Evolutionary conservation across 2,888 invertebrate genomes (phyloP).

Genomic region (Pomacea canaliculata): DNA sequence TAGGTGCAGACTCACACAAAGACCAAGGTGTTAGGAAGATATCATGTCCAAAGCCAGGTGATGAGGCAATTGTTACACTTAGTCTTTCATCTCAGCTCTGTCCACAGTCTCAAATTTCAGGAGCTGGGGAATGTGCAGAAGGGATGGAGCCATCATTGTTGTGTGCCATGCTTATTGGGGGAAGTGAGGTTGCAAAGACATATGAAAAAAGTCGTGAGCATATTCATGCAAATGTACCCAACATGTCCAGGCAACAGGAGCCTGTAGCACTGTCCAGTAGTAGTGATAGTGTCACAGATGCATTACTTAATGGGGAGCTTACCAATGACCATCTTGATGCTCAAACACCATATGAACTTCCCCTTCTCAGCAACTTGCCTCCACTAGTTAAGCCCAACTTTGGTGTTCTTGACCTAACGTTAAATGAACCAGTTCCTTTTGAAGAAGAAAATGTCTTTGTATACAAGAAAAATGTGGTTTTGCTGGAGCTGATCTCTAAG

Average conservation of each 20-base stretch:
- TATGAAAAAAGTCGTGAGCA: conserved; percentile 28
- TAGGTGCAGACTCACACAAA: not conserved
- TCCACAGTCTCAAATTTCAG: not conserved
- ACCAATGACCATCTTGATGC: not conserved
- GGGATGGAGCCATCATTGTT: conserved; percentile 21
- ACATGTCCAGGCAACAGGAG: not conserved
- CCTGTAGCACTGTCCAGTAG: conserved; percentile 1
- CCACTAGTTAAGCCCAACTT: conserved; percentile 3
- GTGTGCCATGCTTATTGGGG: conserved; percentile 37
- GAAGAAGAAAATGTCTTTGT: not conserved
- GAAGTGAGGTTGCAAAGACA: conserved; percentile 31
- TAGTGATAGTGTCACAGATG: not conserved
- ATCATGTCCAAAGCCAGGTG: not conserved
- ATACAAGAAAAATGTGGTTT: not conserved
- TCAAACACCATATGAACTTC: conserved; percentile 11
- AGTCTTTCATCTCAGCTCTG: not conserved
- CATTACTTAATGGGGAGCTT: not conserved
- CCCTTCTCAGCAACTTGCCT: conserved; percentile 15
- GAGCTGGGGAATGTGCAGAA: not conserved
- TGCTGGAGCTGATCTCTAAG: conserved; percentile 8
- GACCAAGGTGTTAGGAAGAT: not conserved
- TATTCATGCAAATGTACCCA: conserved; percentile 2
- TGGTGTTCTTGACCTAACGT: conserved; percentile 1
- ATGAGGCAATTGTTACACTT: not conserved
- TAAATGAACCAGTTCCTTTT: no score